Conservation (phyloP, 1,140 invertebrate genomes). For the Diabrotica virgifera region DNA sequence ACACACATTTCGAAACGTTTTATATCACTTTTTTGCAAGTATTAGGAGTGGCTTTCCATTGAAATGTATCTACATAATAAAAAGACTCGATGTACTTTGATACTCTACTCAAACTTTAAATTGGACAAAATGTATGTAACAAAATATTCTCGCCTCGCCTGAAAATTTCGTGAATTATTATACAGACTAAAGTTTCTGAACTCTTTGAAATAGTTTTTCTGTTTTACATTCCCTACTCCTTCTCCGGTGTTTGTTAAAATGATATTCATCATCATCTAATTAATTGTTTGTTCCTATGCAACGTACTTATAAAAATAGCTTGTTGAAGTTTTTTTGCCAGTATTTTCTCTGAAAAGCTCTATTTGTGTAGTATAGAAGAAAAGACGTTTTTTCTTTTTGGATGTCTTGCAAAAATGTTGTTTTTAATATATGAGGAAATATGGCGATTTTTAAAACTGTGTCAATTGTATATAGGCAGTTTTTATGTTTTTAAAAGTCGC, state of each 20-base stretch:
- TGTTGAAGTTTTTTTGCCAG: constrained; percentile 30
- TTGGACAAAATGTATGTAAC: neutral
- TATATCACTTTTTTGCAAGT: no score
- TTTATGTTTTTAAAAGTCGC: constrained; percentile 33
- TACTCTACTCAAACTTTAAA: neutral
- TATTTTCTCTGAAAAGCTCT: constrained; percentile 30
- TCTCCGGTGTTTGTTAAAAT: constrained; percentile 15
- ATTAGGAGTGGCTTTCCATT: neutral
- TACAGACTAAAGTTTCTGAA: neutral
- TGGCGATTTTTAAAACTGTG: constrained; percentile 32
- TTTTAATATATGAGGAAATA: constrained; percentile 24
- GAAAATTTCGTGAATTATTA: neutral
- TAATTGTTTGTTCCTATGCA: constrained; percentile 26
- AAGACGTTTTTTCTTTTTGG: constrained; percentile 19
- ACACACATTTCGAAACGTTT: no score
- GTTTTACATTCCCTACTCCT: constrained; percentile 18
- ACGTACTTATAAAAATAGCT: constrained; percentile 35
- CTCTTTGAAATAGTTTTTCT: neutral
- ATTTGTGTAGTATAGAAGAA: constrained; percentile 23
- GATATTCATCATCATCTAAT: constrained; percentile 10
- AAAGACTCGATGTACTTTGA: neutral
- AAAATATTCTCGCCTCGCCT: constrained; percentile 1
- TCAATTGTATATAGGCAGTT: constrained; percentile 28
- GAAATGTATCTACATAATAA: neutral
- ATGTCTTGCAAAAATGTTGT: constrained; percentile 30